Percentiles rank a stretch among this genome's conserved stretches.
Conservation (phyloP, 2,113 vertebrate species). For the Lasiurus cinereus region DNA sequence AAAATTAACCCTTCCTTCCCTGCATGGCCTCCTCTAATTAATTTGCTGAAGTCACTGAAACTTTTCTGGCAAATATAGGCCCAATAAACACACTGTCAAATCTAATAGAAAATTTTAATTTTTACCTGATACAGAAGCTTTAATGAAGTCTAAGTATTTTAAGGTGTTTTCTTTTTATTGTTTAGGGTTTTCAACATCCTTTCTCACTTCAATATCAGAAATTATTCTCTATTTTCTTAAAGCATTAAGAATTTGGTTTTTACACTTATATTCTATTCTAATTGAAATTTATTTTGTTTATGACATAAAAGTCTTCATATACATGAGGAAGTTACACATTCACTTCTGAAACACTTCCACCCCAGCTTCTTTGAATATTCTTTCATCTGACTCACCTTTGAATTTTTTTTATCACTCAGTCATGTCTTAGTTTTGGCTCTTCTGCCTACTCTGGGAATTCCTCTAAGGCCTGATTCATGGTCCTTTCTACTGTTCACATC, state of each 20-base stretch:
- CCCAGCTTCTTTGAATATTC: background rate
- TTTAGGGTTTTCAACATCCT: background rate
- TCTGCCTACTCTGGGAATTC: background rate
- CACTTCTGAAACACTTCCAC: background rate
- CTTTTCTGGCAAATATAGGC: background rate
- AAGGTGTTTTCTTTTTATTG: background rate
- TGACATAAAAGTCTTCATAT: background rate
- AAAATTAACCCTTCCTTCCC: background rate
- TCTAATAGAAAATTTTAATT: background rate
- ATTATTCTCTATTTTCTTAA: background rate
- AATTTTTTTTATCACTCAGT: background rate
- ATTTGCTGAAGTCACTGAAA: background rate
- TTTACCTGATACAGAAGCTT: background rate
- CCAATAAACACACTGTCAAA: background rate
- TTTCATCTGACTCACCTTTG: background rate
- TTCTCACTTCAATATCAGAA: background rate
- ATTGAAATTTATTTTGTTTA: background rate
- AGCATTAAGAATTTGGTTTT: background rate
- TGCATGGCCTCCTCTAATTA: background rate
- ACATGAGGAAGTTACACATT: background rate
- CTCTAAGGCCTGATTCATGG: background rate
- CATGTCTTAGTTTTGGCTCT: background rate
- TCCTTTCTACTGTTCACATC: background rate
- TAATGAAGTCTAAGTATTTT: background rate
- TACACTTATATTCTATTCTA: background rate